phyloP scores from a whole-genome alignment of 2,888 invertebrate genomes.

The Auanema sp. region DNA sequence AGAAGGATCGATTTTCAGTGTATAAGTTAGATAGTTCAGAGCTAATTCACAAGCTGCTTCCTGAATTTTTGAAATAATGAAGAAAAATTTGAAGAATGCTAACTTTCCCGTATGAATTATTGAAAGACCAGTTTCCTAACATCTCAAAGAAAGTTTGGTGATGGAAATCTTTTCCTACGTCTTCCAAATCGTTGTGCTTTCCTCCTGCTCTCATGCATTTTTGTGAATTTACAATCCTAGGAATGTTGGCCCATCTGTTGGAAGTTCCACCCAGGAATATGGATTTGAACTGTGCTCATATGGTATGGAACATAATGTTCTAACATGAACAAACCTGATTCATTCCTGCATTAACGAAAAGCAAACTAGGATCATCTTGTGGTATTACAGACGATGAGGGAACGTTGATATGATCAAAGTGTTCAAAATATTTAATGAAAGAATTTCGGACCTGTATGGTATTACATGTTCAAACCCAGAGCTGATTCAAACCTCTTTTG shows the following conservation, averaged over 20 bases:
- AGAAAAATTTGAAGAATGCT: background rate
- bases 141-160: slow-evolving; percentile 99
- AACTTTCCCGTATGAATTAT: slow-evolving; percentile 89
- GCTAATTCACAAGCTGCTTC: slow-evolving; percentile 94
- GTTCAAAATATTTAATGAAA: slow-evolving; percentile 82
- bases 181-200: slow-evolving; percentile 96
- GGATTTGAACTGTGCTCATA: slow-evolving; percentile 79
- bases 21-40: slow-evolving; percentile 88
- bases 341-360: slow-evolving; percentile 99
- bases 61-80: slow-evolving; percentile 63
- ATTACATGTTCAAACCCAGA: background rate
- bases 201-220: slow-evolving; percentile 97
- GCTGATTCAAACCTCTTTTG: too few species aligned
- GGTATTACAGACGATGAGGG: slow-evolving; percentile 98
- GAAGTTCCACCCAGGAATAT: slow-evolving; percentile 86
- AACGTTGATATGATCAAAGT: slow-evolving; percentile 82
- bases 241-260: slow-evolving; percentile 83
- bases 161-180: slow-evolving; percentile 98
- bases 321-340: slow-evolving; percentile 77
- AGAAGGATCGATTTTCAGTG: slow-evolving; percentile 76
- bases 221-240: slow-evolving; percentile 88
- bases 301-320: slow-evolving; percentile 1
- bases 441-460: slow-evolving; percentile 28
- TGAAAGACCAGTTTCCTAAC: slow-evolving; percentile 99
- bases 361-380: slow-evolving; percentile 88